phyloP scores from a whole-genome alignment of 2,888 invertebrate species.

The Helobdella robusta region DNA sequence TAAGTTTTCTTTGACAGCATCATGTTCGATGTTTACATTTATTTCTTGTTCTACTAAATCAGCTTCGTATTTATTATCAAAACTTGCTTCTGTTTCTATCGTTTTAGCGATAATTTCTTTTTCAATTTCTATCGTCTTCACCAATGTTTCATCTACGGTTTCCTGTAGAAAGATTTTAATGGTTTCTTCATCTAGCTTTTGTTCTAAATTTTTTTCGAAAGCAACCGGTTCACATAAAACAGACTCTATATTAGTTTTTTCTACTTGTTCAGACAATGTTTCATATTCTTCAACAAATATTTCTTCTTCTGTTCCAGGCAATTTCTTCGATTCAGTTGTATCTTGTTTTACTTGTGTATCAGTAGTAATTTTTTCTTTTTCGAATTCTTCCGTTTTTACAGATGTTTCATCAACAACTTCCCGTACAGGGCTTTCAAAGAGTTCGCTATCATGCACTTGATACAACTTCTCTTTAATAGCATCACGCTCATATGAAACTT shows the following conservation, averaged over 20 bases:
- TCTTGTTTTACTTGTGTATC: neutral
- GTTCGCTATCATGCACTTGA: too few relatives aligned
- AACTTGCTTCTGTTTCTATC: neutral
- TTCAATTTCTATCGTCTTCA: neutral
- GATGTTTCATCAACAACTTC: conserved; percentile 16
- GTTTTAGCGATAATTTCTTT: neutral
- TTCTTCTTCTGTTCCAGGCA: neutral
- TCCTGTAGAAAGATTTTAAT: neutral
- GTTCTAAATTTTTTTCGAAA: neutral
- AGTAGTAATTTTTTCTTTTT: neutral
- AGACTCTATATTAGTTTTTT: neutral
- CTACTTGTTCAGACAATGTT: neutral
- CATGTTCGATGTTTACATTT: neutral
- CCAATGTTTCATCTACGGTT: neutral
- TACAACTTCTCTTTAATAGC: too few relatives aligned
- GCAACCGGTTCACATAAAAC: neutral
- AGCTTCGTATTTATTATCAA: neutral
- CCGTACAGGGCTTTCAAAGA: too few relatives aligned
- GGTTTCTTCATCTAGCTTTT: too few relatives aligned
- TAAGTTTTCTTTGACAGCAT: neutral
- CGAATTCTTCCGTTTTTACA: neutral
- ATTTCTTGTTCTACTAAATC: neutral
- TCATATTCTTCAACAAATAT: neutral
- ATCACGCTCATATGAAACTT: too few relatives aligned
- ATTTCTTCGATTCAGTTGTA: neutral